These are phyloP conservation scores for Gnathonemus echidnorhynchus DNA, from an alignment of 2,113 vertebrate genomes.

Conservation along the genomic window DNA sequence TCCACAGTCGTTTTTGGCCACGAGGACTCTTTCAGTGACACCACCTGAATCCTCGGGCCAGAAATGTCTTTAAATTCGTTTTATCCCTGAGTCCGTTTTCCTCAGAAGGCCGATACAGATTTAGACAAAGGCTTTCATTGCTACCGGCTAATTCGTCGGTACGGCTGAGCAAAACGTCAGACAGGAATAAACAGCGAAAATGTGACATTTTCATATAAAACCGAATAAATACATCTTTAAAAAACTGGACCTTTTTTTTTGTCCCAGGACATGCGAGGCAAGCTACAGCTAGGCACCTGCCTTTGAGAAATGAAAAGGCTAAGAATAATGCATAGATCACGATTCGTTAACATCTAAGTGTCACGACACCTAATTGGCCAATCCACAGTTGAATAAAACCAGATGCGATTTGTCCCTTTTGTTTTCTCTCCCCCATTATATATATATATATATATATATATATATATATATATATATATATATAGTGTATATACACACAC, in stretches of 20 bases:
- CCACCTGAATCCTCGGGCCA: background rate
- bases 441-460: background rate
- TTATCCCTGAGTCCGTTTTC: background rate
- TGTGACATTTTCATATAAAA: constrained; percentile 68
- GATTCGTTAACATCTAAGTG: constrained; percentile 46
- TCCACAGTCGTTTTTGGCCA: background rate
- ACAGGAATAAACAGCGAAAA: constrained; percentile 52
- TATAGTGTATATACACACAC: too few species aligned
- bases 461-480: background rate
- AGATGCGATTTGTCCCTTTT: constrained; percentile 9
- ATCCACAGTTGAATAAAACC: constrained; percentile 24
- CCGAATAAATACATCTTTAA: constrained; percentile 75
- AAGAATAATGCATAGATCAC: constrained; percentile 70
- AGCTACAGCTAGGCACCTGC: constrained; percentile 52
- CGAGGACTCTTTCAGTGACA: background rate
- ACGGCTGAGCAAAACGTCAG: constrained; percentile 38
- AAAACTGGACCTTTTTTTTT: constrained; percentile 64
- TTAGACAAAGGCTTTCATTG: constrained; percentile 49
- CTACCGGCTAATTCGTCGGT: constrained; percentile 50
- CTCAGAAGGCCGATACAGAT: background rate
- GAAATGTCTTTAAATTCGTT: background rate
- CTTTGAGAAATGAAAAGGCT: constrained; percentile 47
- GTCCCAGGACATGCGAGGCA: constrained; percentile 58
- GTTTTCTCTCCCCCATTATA: background rate
- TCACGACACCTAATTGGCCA: constrained; percentile 34